Percentiles rank a stretch among this genome's conserved stretches.
phyloP scores from a whole-genome alignment of 2,113 vertebrate genomes.

The Maylandia zebra region DNA sequence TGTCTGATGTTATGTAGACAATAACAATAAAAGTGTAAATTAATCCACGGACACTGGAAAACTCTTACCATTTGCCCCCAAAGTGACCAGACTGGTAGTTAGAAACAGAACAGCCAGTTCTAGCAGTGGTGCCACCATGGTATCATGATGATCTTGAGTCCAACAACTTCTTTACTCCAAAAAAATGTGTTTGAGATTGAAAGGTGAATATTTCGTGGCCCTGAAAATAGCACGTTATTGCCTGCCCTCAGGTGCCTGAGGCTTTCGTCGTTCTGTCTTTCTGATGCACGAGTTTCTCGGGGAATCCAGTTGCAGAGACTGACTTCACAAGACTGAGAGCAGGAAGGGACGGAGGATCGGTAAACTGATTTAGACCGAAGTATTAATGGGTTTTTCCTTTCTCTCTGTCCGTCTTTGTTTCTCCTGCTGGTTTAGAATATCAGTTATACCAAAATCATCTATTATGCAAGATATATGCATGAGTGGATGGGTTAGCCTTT shows the following conservation, averaged over 20 bases:
- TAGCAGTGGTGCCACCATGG: constrained; percentile 58
- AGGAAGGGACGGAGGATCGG: constrained; percentile 12
- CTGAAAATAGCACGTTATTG: not conserved
- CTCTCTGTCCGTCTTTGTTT: constrained; percentile 28
- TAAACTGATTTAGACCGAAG: constrained; percentile 58
- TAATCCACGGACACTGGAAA: not conserved
- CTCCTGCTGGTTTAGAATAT: constrained; percentile 45
- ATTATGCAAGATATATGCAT: constrained; percentile 44
- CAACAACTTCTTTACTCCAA: not conserved
- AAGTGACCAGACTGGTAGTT: not conserved
- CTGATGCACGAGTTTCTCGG: not conserved
- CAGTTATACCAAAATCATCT: constrained; percentile 45
- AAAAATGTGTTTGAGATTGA: not conserved
- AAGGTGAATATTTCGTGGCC: not conserved
- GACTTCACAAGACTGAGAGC: constrained; percentile 40
- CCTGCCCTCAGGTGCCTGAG: not conserved
- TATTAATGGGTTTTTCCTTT: constrained; percentile 47
- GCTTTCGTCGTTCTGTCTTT: not conserved
- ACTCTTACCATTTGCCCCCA: constrained; percentile 19
- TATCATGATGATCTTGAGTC: constrained; percentile 60
- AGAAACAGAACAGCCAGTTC: constrained; percentile 40
- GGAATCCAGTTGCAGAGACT: constrained; percentile 6
- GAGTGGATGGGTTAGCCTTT: constrained; percentile 14
- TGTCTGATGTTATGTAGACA: not conserved
- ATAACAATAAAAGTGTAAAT: not conserved